These are phyloP conservation scores for Gadopsis marmoratus DNA, from an alignment of 2,797 vertebrate species.

Conservation along the genomic window DNA sequence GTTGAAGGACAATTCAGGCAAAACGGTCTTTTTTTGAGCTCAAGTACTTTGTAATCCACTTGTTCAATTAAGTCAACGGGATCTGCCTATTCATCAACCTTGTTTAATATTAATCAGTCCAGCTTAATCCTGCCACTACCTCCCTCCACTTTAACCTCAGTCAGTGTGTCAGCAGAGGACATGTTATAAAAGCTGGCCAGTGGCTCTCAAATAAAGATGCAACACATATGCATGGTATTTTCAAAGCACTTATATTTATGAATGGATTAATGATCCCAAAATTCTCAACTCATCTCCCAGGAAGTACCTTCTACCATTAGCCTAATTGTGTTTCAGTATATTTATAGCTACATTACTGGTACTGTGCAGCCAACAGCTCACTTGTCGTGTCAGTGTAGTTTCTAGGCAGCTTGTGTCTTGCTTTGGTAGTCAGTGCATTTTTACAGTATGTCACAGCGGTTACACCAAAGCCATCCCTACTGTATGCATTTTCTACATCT, in stretches of 20 bases:
- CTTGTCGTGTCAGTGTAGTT: background rate
- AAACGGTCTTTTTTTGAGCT: background rate
- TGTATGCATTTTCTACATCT: background rate
- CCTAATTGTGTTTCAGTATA: background rate
- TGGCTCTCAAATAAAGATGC: background rate
- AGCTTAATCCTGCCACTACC: background rate
- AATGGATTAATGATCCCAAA: background rate
- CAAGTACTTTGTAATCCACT: background rate
- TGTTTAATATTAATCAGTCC: slow-evolving; percentile 8
- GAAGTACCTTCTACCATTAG: background rate
- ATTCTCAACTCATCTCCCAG: background rate
- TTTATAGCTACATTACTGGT: background rate
- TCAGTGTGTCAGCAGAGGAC: slow-evolving; percentile 3
- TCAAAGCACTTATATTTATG: background rate
- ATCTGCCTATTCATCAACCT: background rate
- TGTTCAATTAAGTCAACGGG: background rate
- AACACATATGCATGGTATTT: background rate
- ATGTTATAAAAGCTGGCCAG: slow-evolving; percentile 1
- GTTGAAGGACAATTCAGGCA: background rate
- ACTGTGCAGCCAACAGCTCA: background rate
- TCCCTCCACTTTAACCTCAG: slow-evolving; percentile 3
- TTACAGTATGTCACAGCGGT: background rate
- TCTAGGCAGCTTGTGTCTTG: background rate
- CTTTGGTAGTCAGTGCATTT: background rate
- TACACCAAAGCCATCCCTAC: background rate